phyloP scores from a whole-genome alignment of 2,888 invertebrate species.

The Drosophila suboccidentalis region DNA sequence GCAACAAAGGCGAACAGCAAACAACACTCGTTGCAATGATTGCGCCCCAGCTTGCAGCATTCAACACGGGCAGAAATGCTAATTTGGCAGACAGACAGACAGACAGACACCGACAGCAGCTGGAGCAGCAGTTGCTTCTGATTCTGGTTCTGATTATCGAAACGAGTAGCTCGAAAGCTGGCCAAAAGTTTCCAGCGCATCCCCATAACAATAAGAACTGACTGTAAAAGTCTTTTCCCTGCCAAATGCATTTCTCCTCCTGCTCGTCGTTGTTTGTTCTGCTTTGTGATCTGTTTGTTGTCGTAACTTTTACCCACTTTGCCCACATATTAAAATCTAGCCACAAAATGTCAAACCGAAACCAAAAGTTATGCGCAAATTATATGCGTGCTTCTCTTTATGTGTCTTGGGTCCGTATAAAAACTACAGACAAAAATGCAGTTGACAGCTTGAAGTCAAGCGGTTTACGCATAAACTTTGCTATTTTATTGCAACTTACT shows the following conservation, averaged over 20 bases:
- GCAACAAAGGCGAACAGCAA: constrained; percentile 52
- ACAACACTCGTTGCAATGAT: constrained; percentile 43
- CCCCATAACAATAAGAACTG: constrained; percentile 33
- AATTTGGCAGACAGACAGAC: constrained; percentile 59
- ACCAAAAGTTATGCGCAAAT: constrained; percentile 76
- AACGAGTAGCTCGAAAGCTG: constrained; percentile 27
- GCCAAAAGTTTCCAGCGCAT: constrained; percentile 43
- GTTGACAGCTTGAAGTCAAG: constrained; percentile 60
- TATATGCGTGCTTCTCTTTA: constrained; percentile 32
- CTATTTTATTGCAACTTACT: constrained; percentile 57
- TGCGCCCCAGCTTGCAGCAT: constrained; percentile 32
- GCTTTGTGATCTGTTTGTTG: constrained; percentile 16
- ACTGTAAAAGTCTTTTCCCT: constrained; percentile 18
- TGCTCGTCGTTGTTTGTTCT: background rate
- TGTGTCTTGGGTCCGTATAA: constrained; percentile 1
- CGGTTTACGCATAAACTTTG: constrained; percentile 60
- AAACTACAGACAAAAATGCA: constrained; percentile 44
- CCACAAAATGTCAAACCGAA: constrained; percentile 79
- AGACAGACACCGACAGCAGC: constrained; percentile 17
- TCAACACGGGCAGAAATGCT: constrained; percentile 64
- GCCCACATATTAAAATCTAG: constrained; percentile 73
- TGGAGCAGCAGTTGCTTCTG: constrained; percentile 31
- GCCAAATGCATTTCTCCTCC: constrained; percentile 45
- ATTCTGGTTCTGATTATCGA: constrained; percentile 54
- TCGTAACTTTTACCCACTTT: constrained; percentile 70